A percentile compares a stretch with the other conserved stretches of the same genome.
Evolutionary conservation across 2,888 invertebrate species (phyloP).

Genomic region (Pecten maximus): DNA sequence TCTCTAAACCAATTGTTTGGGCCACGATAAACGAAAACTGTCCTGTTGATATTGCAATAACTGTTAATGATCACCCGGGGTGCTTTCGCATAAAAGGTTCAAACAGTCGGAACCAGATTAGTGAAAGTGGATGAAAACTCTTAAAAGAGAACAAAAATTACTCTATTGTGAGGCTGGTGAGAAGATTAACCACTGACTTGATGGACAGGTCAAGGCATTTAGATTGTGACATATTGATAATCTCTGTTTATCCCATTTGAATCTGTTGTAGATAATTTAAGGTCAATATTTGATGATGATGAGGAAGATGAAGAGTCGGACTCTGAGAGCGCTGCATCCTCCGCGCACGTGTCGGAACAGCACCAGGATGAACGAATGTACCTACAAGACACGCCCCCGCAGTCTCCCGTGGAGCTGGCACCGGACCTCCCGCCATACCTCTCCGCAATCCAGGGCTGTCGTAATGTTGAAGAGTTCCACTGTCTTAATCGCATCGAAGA

Average conservation of each 20-base stretch:
- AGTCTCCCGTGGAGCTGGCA: slow-evolving; percentile 78
- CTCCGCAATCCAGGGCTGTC: slow-evolving; percentile 93
- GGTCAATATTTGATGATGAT: slow-evolving; percentile 78
- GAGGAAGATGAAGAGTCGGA: slow-evolving; percentile 52
- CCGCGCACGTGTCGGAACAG: slow-evolving; percentile 56
- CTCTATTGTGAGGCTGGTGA: too few species aligned
- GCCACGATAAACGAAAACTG: too few species aligned
- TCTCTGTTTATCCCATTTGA: not conserved
- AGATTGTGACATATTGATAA: too few species aligned
- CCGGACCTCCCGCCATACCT: slow-evolving; percentile 89
- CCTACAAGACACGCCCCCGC: slow-evolving; percentile 77
- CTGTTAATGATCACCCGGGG: too few species aligned
- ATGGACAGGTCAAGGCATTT: too few species aligned
- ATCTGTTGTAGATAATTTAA: slow-evolving; percentile 61
- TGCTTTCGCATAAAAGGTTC: too few species aligned
- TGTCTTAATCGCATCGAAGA: slow-evolving; percentile 99
- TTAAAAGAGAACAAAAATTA: too few species aligned
- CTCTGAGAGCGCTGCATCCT: slow-evolving; percentile 59
- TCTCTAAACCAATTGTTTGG: too few species aligned
- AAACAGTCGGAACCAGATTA: too few species aligned
- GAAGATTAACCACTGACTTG: too few species aligned
- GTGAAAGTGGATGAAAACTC: too few species aligned
- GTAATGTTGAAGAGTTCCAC: slow-evolving; percentile 98
- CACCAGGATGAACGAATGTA: slow-evolving; percentile 67
- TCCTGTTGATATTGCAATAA: too few species aligned